Evolutionary conservation across 2,888 invertebrate genomes (phyloP), one percentile per base, ranked within the genome.

Genomic region (Polymixis flavicincta): DNA sequence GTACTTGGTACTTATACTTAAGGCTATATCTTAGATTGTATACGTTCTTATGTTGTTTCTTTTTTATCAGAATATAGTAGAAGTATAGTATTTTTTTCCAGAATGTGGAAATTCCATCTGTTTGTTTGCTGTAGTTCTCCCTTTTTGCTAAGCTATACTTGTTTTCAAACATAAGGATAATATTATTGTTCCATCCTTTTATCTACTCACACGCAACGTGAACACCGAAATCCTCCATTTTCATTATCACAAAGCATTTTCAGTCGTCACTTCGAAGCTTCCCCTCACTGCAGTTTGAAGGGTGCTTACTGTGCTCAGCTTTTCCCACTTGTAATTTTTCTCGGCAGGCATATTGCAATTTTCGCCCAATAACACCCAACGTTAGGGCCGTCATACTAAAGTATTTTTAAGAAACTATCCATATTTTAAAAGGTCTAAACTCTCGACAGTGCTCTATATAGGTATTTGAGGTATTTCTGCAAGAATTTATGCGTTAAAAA

Each of bases 321-420:
- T 93, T 92, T 93, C 92, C 92, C 90, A 90, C 92, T 92, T 90
- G 93, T 93, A 94, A 94, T 95, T 94, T 95, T 93, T 94, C 93
- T 90, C 89, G 83, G 82, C 90, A 80, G 88, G 89, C 92, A 92
- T 93, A 93, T 93, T 93, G 92, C 92, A 91, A 87, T 90, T 87
- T 88, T 89, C 90, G 88, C 89, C 92, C 93, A 92, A 93, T 93
- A 93, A 90, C 90, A 89, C 87, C 86, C 87, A 17, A 67, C 48
- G 52, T 78, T 76, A 87, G 87, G 87, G 87, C 19, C 70, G 74
- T 45, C 88, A 77, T 63, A 65, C 60, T 52, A 28, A 60, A 25
- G 11, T 42, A 66, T 66, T 73, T 83, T 57, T 14, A 25, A 22
- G n/a, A 71, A 80, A 73, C 63, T 80, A 85, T 70, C 19, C 8